These are phyloP conservation scores for Chrysolina oricalcia DNA, from an alignment of 2,888 invertebrate species.

Conservation along the genomic window DNA sequence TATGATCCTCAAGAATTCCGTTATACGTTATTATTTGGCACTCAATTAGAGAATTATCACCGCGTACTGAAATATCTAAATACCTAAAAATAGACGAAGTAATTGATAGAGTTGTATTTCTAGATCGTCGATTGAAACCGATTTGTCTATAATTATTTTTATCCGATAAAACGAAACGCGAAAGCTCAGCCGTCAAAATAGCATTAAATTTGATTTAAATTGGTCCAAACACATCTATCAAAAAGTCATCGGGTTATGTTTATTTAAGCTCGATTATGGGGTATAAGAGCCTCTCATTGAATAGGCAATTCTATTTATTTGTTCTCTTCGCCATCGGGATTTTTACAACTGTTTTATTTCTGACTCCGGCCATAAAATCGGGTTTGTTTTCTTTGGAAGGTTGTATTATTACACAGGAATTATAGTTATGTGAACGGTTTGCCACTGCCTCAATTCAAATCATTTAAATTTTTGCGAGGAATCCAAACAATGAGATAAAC, in stretches of 20 bases:
- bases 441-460: not conserved
- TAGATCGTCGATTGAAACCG: slow-evolving; percentile 14
- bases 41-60: not conserved
- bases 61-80: not conserved
- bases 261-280: slow-evolving; percentile 38
- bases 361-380: slow-evolving; percentile 33
- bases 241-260: slow-evolving; percentile 31
- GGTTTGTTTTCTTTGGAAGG: slow-evolving; percentile 39
- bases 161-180: slow-evolving; percentile 12
- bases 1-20: not conserved
- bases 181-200: slow-evolving; percentile 18
- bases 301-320: slow-evolving; percentile 41
- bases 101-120: slow-evolving; percentile 21
- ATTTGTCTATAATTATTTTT: slow-evolving; percentile 21
- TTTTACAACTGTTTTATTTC: slow-evolving; percentile 46
- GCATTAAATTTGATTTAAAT: slow-evolving; percentile 23
- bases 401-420: not conserved
- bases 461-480: not conserved
- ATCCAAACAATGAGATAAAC: not conserved
- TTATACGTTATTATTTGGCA: slow-evolving; percentile 1
- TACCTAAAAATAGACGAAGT: slow-evolving; percentile 15
- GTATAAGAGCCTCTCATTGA: slow-evolving; percentile 37
- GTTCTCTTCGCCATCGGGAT: slow-evolving; percentile 23
- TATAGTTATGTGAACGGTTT: not conserved
- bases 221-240: slow-evolving; percentile 20